These are phyloP conservation scores for Aegypius monachus DNA, from an alignment of 2,113 vertebrate genomes.

Conservation along the genomic window DNA sequence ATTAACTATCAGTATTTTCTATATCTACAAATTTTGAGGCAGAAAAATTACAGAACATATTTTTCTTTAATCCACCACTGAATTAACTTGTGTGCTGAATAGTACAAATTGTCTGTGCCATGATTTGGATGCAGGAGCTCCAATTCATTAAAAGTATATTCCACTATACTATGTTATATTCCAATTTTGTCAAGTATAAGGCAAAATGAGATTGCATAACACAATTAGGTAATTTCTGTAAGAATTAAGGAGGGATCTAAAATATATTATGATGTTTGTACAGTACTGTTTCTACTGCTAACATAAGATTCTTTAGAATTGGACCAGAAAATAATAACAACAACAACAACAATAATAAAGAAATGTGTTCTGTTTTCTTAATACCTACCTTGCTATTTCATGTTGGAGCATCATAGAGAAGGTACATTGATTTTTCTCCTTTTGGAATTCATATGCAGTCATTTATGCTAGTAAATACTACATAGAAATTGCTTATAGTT, in stretches of 20 bases:
- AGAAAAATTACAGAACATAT: not conserved
- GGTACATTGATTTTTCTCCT: not conserved
- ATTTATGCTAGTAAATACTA: not conserved
- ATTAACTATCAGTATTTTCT: not conserved
- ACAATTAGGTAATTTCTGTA: not conserved
- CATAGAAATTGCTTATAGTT: not conserved
- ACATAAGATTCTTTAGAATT: not conserved
- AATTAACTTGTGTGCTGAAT: not conserved
- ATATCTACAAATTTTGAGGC: not conserved
- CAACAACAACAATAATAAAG: too few species aligned
- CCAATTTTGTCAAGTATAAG: not conserved
- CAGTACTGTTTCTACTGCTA: not conserved
- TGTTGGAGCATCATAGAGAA: not conserved
- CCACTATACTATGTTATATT: not conserved
- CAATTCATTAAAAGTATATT: not conserved
- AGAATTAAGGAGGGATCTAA: not conserved
- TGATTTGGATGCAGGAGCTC: not conserved
- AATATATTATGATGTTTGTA: not conserved
- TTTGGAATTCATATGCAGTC: not conserved
- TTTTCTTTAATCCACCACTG: not conserved
- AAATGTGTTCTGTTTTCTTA: not conserved
- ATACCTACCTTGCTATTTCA: not conserved
- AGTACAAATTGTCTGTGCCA: not conserved
- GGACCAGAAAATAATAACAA: not conserved
- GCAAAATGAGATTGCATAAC: not conserved